Evolutionary conservation across 2,888 invertebrate genomes (phyloP), one percentile per base, ranked within the genome.

Genomic region (Cosmorhoe ocellata): DNA sequence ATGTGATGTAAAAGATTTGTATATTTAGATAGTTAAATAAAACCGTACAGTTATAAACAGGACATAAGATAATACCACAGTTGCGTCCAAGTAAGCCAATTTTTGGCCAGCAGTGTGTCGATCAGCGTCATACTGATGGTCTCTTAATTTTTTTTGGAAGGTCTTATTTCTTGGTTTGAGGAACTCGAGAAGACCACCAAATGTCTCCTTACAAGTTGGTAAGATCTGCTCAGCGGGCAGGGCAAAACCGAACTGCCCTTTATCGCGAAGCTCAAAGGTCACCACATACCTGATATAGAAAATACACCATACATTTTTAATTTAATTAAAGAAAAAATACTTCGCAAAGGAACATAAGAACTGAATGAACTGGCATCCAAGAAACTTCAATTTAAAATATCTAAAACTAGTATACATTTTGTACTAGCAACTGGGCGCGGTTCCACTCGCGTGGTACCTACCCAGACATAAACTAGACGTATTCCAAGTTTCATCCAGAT

Each of bases 191-290:
- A 92, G 12, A 0, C 91, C 92, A 33, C 92, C 93, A 54, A 93
- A 56, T 0, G 92, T 92, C 72, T 94, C 94, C 47, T 79, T 64
- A 36, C 92, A 93, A 0, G 93, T 92, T 0, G 93, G 93, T 12
- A 92, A 69, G 37, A 96, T 95, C 62, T 92, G 85, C 0, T 76
- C 56, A 0, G 93, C 81, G 0, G 95, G 94, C 4, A 96, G 76
- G 3, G 93, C 72, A 67, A 95, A 96, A 0, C 95, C 96, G 33
- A 91, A 82, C 22, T 69, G 58, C 0, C 93, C 92, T 0, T 67
- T 77, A 64, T 94, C 94, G 3, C 93, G 85, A 1, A 95, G 83
- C 74, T 96, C 95, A 41, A 94, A 92, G 0, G 93, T 93, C 58
- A 93, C 91, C 0, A 93, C 89, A 40, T 94, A 91, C 7, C 86